These are phyloP conservation scores for Meda fulgida DNA, from an alignment of 2,797 vertebrate genomes.

Conservation along the genomic window DNA sequence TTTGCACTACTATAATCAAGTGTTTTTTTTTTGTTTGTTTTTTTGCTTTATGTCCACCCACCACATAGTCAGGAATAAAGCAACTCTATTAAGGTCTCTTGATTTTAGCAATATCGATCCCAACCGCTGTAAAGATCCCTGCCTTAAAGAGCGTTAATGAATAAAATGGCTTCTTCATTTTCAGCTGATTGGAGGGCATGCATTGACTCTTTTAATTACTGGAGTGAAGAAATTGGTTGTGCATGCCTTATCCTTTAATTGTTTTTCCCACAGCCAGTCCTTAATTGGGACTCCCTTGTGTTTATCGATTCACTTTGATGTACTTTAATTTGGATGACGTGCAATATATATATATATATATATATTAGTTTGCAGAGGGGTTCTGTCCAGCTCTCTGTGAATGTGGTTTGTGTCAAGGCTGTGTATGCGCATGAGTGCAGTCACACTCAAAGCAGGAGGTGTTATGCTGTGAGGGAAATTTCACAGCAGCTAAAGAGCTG, in stretches of 20 bases:
- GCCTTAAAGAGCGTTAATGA: constrained; percentile 42
- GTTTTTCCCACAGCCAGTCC: constrained; percentile 82
- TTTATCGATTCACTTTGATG: constrained; percentile 86
- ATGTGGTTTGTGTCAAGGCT: neutral
- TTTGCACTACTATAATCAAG: neutral
- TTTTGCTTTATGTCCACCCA: neutral
- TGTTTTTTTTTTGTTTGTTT: neutral
- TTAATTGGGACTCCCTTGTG: constrained; percentile 82
- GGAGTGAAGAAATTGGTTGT: constrained; percentile 83
- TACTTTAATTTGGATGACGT: constrained; percentile 83
- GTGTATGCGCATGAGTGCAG: neutral
- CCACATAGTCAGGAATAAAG: constrained; percentile 21
- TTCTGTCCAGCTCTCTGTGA: constrained; percentile 59
- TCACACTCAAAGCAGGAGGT: constrained; percentile 10
- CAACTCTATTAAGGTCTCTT: constrained; percentile 11
- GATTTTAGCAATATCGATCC: constrained; percentile 28
- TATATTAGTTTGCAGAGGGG: constrained; percentile 59
- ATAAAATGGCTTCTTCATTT: constrained; percentile 64
- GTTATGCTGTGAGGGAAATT: constrained; percentile 18
- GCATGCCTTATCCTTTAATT: constrained; percentile 84
- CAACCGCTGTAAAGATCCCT: neutral
- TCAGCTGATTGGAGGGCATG: constrained; percentile 83
- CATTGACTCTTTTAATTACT: constrained; percentile 85
- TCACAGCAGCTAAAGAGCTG: constrained; percentile 35
- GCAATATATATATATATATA: constrained; percentile 73